Conservation (phyloP, 1,140 invertebrate species). For the Trachymyrmex cornetzi region DNA sequence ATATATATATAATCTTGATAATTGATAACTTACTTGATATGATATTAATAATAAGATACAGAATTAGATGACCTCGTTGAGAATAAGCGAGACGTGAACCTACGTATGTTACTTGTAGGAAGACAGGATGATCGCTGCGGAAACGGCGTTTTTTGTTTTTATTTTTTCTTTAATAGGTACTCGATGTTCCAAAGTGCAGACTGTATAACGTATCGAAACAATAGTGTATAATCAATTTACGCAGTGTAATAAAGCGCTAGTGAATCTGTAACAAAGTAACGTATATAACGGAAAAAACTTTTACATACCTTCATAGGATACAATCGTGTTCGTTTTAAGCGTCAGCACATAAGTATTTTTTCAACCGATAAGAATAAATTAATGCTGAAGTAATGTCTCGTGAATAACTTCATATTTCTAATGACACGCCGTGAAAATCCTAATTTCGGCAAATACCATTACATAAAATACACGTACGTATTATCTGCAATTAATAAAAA, state of each 20-base stretch:
- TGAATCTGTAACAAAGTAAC: neutral
- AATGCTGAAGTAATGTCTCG: neutral
- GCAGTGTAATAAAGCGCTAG: too few species aligned
- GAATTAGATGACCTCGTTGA: neutral
- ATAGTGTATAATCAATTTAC: neutral
- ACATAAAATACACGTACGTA: slow-evolving; percentile 18
- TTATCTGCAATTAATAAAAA: neutral
- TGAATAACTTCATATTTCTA: neutral
- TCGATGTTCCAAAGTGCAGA: slow-evolving; percentile 21
- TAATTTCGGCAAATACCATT: slow-evolving; percentile 19
- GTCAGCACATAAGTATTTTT: neutral
- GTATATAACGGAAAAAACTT: slow-evolving; percentile 17
- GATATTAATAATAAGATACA: neutral
- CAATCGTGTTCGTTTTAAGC: slow-evolving; percentile 16
- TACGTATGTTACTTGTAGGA: neutral
- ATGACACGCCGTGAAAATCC: neutral
- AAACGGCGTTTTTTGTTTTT: neutral
- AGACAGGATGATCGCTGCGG: neutral
- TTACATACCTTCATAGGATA: slow-evolving; percentile 18
- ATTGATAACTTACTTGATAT: neutral
- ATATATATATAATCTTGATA: neutral
- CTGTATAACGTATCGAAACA: slow-evolving; percentile 25
- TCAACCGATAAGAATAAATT: neutral
- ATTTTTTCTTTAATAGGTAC: neutral
- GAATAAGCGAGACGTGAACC: neutral